A percentile compares a stretch with the other conserved stretches of the same genome.
phyloP scores from a whole-genome alignment of 2,888 invertebrate genomes.

The Osmoderma eremita region DNA sequence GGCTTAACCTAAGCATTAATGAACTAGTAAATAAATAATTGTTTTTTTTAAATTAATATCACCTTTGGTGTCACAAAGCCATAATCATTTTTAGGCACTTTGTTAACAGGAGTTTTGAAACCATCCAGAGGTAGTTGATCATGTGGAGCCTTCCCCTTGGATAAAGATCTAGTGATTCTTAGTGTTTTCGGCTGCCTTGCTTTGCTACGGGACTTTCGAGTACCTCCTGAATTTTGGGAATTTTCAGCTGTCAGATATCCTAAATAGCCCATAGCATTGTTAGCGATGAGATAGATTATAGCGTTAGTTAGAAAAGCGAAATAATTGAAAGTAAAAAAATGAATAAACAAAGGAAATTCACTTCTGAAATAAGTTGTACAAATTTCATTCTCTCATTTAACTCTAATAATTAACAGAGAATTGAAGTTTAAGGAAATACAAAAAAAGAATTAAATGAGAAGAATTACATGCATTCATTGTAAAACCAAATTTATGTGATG shows the following conservation, averaged over 20 bases:
- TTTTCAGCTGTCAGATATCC: constrained; percentile 59
- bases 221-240: constrained; percentile 48
- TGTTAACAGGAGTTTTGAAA: constrained; percentile 48
- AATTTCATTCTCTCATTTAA: no score
- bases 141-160: constrained; percentile 45
- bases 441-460: no score
- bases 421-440: no score
- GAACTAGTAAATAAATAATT: constrained; percentile 3
- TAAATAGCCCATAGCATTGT: constrained; percentile 46
- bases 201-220: constrained; percentile 44
- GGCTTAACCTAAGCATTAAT: constrained; percentile 62
- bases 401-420: no score
- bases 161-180: constrained; percentile 50
- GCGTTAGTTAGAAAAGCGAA: constrained; percentile 36
- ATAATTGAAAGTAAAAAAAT: constrained; percentile 10
- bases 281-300: constrained; percentile 33
- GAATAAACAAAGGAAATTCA: background rate
- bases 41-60: background rate
- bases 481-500: no score
- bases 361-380: background rate
- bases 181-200: constrained; percentile 27
- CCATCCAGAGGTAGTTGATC: constrained; percentile 5
- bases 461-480: no score
- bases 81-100: constrained; percentile 45
- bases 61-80: constrained; percentile 59